A percentile compares a stretch with the other conserved stretches of the same genome.
These are phyloP conservation scores for Bombyx mandarina DNA, from an alignment of 1,140 invertebrate genomes.

Conservation along the genomic window DNA sequence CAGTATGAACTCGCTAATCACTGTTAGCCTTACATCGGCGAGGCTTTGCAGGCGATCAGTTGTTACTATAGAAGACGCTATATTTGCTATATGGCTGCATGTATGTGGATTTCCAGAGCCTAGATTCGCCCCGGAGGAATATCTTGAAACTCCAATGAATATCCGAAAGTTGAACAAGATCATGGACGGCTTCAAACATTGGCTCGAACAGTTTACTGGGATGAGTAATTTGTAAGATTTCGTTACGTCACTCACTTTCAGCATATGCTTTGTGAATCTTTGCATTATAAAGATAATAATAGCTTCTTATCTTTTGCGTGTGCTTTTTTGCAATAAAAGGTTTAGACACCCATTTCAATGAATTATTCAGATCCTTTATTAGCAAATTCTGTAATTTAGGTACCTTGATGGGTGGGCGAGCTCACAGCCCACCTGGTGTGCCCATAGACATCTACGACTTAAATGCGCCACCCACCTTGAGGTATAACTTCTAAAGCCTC, in stretches of 20 bases:
- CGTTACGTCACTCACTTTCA: too few relatives aligned
- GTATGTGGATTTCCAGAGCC: constrained; percentile 42
- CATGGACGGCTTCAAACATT: constrained; percentile 39
- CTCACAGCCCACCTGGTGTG: too few relatives aligned
- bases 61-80: constrained; percentile 43
- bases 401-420: too few relatives aligned
- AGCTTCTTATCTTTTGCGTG: background rate
- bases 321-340: constrained; percentile 2
- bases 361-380: too few relatives aligned
- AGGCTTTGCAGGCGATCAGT: constrained; percentile 41
- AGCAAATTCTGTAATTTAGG: too few relatives aligned
- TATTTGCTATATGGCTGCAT: constrained; percentile 59
- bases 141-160: constrained; percentile 32
- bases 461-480: too few relatives aligned
- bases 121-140: constrained; percentile 47
- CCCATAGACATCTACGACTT: too few relatives aligned
- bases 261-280: background rate
- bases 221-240: constrained; percentile 1
- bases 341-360: background rate
- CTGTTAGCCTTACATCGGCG: constrained; percentile 38
- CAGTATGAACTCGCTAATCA: constrained; percentile 37
- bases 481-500: too few relatives aligned
- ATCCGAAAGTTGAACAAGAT: constrained; percentile 35
- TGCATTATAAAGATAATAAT: background rate
- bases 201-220: constrained; percentile 50